phyloP scores from a whole-genome alignment of 2,888 invertebrate genomes.

The Busseola fusca region DNA sequence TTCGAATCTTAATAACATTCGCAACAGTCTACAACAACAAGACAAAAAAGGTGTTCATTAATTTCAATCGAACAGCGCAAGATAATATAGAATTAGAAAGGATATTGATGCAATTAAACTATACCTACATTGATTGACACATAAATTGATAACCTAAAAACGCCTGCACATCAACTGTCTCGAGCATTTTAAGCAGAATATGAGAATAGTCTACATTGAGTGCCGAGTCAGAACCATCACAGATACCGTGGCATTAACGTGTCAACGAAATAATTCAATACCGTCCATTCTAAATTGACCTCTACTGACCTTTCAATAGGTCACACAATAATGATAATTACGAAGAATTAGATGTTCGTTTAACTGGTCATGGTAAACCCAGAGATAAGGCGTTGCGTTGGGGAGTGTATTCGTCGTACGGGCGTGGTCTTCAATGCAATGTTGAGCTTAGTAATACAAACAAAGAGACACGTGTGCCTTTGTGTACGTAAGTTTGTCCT shows the following conservation, averaged over 20 bases:
- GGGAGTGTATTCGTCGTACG: conserved; percentile 65
- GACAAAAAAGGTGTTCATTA: conserved; percentile 36
- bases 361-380: conserved; percentile 59
- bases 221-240: conserved; percentile 30
- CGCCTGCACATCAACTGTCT: conserved; percentile 36
- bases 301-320: conserved; percentile 52
- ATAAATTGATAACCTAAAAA: conserved; percentile 45
- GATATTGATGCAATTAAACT: conserved; percentile 48
- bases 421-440: conserved; percentile 76
- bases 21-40: conserved; percentile 24
- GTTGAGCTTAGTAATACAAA: conserved; percentile 75
- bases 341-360: conserved; percentile 53
- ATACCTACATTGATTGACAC: conserved; percentile 52
- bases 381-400: conserved; percentile 63
- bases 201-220: conserved; percentile 29
- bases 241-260: conserved; percentile 52
- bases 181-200: conserved; percentile 27
- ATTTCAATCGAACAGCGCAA: conserved; percentile 34
- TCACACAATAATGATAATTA: conserved; percentile 43
- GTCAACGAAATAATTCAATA: conserved; percentile 42
- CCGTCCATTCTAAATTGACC: conserved; percentile 56
- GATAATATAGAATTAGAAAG: conserved; percentile 52
- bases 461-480: conserved; percentile 65
- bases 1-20: conserved; percentile 30
- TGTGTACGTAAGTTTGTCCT: conserved; percentile 58